Conservation (phyloP, 2,113 vertebrate species). For the Scopus umbretta region DNA sequence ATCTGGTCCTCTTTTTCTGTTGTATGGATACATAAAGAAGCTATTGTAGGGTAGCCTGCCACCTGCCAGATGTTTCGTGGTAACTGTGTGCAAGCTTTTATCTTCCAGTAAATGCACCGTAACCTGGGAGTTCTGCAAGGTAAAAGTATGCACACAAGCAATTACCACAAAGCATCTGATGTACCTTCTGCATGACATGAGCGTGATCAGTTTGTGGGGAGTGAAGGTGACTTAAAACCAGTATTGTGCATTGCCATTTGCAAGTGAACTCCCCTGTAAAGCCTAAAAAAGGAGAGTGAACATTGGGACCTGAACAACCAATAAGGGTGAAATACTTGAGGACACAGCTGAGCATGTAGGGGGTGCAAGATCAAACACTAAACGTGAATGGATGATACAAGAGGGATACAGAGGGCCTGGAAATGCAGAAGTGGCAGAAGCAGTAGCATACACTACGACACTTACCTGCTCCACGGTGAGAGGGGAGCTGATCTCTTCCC, state of each 20-base stretch:
- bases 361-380: neutral
- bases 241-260: neutral
- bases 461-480: conserved; percentile 90
- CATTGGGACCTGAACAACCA: neutral
- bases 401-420: neutral
- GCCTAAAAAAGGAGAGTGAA: neutral
- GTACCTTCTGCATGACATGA: neutral
- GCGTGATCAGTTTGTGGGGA: too few relatives aligned
- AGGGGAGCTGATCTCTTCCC: conserved; percentile 92
- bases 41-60: neutral
- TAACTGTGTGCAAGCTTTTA: neutral
- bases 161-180: neutral
- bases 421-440: neutral
- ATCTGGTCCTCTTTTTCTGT: neutral
- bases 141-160: neutral
- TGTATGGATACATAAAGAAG: neutral
- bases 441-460: neutral
- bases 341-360: neutral
- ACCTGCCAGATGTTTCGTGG: neutral
- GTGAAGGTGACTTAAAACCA: neutral
- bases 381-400: neutral
- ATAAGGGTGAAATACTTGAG: neutral
- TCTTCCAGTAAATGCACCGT: neutral
- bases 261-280: neutral
- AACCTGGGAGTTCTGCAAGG: neutral